These are phyloP conservation scores for Cyanistes caeruleus DNA, from an alignment of 2,113 vertebrate species.

Conservation along the genomic window DNA sequence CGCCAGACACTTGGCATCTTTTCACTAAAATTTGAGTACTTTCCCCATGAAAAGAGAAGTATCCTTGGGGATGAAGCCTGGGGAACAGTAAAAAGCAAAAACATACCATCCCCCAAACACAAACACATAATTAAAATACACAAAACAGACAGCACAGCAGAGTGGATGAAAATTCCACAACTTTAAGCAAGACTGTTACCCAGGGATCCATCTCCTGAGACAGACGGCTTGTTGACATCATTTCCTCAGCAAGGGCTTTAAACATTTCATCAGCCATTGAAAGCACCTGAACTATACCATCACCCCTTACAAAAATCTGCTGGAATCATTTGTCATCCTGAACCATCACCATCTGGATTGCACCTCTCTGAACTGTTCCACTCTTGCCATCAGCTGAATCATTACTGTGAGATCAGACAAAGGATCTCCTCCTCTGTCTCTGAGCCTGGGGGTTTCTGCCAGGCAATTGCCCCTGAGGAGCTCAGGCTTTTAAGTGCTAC, in stretches of 20 bases:
- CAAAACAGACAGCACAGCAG: neutral
- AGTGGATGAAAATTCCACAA: neutral
- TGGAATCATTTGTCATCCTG: slow-evolving; percentile 18
- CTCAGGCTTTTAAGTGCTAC: neutral
- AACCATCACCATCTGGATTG: slow-evolving; percentile 15
- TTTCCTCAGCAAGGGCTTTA: slow-evolving; percentile 35
- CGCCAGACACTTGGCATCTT: neutral
- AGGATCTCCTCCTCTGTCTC: neutral
- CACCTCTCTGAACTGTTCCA: neutral
- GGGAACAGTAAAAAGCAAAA: neutral
- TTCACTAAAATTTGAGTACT: neutral
- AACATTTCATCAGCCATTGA: slow-evolving; percentile 39
- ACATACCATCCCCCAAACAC: neutral
- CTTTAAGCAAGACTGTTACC: neutral
- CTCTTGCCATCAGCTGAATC: neutral
- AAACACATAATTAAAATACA: slow-evolving; percentile 25
- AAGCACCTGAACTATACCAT: slow-evolving; percentile 38
- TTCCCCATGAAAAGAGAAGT: neutral
- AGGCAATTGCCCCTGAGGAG: neutral
- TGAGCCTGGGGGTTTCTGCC: neutral
- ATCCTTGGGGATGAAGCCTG: neutral
- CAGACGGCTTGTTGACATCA: slow-evolving; percentile 27
- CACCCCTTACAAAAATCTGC: slow-evolving; percentile 24
- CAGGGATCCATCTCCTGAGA: neutral
- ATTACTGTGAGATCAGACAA: neutral